Conservation (phyloP, 2,113 vertebrate genomes). For the Aptenodytes forsteri region DNA sequence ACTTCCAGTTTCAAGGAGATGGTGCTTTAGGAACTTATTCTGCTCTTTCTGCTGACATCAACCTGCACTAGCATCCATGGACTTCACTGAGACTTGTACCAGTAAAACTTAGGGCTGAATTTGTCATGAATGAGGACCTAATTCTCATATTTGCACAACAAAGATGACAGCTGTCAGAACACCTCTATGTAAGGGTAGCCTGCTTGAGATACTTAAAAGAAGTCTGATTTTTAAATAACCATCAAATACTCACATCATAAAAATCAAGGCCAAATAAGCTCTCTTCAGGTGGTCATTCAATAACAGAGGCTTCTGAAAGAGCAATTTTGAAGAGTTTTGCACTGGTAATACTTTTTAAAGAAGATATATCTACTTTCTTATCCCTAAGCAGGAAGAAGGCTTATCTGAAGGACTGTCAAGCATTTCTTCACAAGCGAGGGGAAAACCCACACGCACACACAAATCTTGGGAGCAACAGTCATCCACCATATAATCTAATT, state of each 20-base stretch:
- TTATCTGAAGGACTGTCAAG: not conserved
- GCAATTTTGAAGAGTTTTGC: not conserved
- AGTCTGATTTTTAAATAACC: not conserved
- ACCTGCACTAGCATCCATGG: not conserved
- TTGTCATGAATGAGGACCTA: not conserved
- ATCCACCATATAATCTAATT: not conserved
- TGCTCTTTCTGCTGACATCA: not conserved
- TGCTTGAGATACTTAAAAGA: not conserved
- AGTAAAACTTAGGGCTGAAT: not conserved
- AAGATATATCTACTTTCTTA: not conserved
- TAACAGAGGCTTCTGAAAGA: not conserved
- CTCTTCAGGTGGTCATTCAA: not conserved
- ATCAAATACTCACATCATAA: not conserved
- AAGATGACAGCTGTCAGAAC: not conserved
- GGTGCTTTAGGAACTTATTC: not conserved
- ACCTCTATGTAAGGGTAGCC: not conserved
- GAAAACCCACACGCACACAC: not conserved
- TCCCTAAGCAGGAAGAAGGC: not conserved
- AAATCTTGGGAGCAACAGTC: not conserved
- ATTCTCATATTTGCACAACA: not conserved
- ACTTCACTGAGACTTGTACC: not conserved
- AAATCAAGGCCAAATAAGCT: not conserved
- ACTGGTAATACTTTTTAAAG: not conserved
- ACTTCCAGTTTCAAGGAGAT: not conserved
- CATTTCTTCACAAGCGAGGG: not conserved